Percentiles rank a stretch among this genome's conserved stretches.
phyloP scores from a whole-genome alignment of 2,888 invertebrate genomes.

The Heliconius sara region DNA sequence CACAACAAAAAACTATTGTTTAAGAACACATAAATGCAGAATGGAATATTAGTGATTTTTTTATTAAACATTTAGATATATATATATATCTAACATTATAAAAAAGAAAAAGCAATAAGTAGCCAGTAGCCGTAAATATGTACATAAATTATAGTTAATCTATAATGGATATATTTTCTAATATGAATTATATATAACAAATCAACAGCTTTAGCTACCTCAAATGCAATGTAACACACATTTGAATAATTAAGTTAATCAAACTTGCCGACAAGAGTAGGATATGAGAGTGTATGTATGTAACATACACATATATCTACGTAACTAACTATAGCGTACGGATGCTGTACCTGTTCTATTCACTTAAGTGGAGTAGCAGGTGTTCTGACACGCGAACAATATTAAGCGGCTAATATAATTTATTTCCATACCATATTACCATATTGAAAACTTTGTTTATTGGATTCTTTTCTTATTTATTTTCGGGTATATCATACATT shows the following conservation, averaged over 20 bases:
- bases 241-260: conserved; percentile 25
- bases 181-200: neutral
- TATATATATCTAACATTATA: no score
- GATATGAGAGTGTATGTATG: neutral
- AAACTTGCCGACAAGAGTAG: conserved; percentile 7
- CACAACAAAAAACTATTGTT: no score
- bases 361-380: conserved; percentile 23
- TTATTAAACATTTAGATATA: no score
- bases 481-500: neutral
- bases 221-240: conserved; percentile 5
- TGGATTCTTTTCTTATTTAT: neutral
- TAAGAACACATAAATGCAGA: no score
- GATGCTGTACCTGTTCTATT: conserved; percentile 16
- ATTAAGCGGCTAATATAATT: conserved; percentile 21
- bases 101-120: no score
- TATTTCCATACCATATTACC: neutral
- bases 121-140: neutral
- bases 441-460: conserved; percentile 11
- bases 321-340: neutral
- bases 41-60: no score
- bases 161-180: neutral
- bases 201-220: neutral
- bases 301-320: neutral
- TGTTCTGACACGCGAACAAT: conserved; percentile 25
- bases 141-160: neutral